These are phyloP conservation scores for Sciaenops ocellatus DNA, from an alignment of 2,797 vertebrate species.

Conservation along the genomic window DNA sequence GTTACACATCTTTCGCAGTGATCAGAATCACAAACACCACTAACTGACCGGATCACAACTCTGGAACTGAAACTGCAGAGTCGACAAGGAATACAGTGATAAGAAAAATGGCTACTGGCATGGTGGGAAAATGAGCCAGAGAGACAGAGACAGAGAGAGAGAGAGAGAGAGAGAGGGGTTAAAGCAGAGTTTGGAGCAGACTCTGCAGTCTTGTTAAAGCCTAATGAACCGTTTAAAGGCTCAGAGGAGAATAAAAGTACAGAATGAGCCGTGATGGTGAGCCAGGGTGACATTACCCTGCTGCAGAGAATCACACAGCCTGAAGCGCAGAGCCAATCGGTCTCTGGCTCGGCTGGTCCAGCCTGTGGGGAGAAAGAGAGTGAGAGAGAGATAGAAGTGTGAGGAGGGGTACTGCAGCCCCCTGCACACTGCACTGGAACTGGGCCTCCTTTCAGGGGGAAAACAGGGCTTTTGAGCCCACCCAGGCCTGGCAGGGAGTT, in stretches of 20 bases:
- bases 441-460: conserved; percentile 77
- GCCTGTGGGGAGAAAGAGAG: conserved; percentile 45
- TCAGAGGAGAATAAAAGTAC: conserved; percentile 78
- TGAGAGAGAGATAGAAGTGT: background rate
- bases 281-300: conserved; percentile 80
- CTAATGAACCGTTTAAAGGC: conserved; percentile 82
- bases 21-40: conserved; percentile 81
- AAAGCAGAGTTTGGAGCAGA: conserved; percentile 61
- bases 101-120: conserved; percentile 12
- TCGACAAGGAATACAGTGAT: conserved; percentile 14
- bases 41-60: conserved; percentile 36
- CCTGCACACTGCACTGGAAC: conserved; percentile 63
- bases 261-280: conserved; percentile 80
- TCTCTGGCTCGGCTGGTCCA: conserved; percentile 59
- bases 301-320: conserved; percentile 80
- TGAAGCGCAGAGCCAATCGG: conserved; percentile 72
- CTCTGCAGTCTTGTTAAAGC: conserved; percentile 79
- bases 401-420: conserved; percentile 55
- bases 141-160: conserved; percentile 38
- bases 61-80: conserved; percentile 17
- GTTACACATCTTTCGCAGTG: conserved; percentile 72
- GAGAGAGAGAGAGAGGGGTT: conserved; percentile 53
- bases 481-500: conserved; percentile 67
- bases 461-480: conserved; percentile 66
- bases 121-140: conserved; percentile 22